Evolutionary conservation across 2,113 vertebrate species (phyloP).

Genomic region (Ameiurus melas): DNA sequence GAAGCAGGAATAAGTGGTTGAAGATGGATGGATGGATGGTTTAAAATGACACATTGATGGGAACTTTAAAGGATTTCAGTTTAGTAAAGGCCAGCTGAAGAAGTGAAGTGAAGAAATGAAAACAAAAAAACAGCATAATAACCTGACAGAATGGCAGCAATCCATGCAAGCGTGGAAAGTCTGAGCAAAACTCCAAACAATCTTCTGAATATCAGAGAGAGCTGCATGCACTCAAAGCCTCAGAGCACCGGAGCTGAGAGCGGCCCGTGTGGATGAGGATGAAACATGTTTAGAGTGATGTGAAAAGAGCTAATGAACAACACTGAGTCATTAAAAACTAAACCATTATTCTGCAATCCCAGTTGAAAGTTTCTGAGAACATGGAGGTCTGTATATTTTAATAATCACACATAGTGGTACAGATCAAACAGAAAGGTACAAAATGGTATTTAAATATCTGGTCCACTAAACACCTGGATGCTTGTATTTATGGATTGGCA

Average conservation of each 20-base stretch:
- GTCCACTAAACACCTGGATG: background rate
- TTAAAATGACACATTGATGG: background rate
- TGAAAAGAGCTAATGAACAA: background rate
- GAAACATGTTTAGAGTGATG: background rate
- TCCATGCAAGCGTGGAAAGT: background rate
- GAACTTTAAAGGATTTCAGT: background rate
- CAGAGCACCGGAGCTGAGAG: background rate
- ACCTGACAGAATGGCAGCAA: background rate
- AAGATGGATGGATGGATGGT: too few relatives aligned
- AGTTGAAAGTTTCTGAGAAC: background rate
- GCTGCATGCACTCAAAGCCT: background rate
- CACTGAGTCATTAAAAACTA: background rate
- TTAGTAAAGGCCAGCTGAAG: background rate
- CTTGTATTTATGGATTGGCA: background rate
- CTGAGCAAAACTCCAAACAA: background rate
- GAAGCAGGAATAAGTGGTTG: too few relatives aligned
- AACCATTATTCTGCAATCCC: background rate
- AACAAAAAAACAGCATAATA: conserved; percentile 15
- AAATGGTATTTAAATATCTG: background rate
- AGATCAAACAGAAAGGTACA: background rate
- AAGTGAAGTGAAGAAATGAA: background rate
- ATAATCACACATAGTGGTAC: background rate
- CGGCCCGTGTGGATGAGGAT: background rate
- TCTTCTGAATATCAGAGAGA: background rate
- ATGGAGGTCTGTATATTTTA: background rate